Evolutionary conservation across 1,140 invertebrate species (phyloP), one percentile per base, ranked within the genome.

Genomic region (Colletes gigas): DNA sequence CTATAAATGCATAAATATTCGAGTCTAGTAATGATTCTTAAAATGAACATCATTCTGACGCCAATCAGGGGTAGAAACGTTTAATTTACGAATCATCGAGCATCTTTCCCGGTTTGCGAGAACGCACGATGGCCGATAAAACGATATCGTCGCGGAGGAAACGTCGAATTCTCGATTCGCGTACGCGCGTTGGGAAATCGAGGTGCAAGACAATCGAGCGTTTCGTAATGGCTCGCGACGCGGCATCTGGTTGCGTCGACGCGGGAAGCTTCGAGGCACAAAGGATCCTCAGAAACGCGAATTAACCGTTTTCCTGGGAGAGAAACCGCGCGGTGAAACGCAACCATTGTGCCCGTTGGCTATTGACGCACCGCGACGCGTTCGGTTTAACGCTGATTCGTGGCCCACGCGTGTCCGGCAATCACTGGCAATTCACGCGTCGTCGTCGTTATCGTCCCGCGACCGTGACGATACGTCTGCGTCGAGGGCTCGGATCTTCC

Each of bases 161-260:
- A 60, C 14, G 62, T 80, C 66, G 62, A 75, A 52, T 62, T 21
- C 41, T 41, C 8, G 62, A 50, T 0, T 0, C 10, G 10, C 50
- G 50, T 50, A 50, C 50, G 75, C 41, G 78, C 41, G 78, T 74
- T 74, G 54, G 63, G 78, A 66, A 75, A 80, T 67, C 55, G 47
- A 62, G 44, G 17, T 9, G 44, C 30, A 63, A 55, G 66, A 80
- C 78, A 80, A 80, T 80, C 78, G 71, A 17, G 14, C 3, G 72
- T 80, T 80, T 80, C 78, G 78, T 68, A 80, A 80, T 62, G 8
- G 50, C 10, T 44, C 50, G 57, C 47, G 75, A 67, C 59, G 71
- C 69, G 30, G 62, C 78, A 80, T 75, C 70, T 67, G 78, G 63
- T 21, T 62, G 54, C 41, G 21, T 73, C 50, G 15, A 6, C 5